phyloP scores from a whole-genome alignment of 2,113 vertebrate genomes.

The Melanerpes formicivorus region DNA sequence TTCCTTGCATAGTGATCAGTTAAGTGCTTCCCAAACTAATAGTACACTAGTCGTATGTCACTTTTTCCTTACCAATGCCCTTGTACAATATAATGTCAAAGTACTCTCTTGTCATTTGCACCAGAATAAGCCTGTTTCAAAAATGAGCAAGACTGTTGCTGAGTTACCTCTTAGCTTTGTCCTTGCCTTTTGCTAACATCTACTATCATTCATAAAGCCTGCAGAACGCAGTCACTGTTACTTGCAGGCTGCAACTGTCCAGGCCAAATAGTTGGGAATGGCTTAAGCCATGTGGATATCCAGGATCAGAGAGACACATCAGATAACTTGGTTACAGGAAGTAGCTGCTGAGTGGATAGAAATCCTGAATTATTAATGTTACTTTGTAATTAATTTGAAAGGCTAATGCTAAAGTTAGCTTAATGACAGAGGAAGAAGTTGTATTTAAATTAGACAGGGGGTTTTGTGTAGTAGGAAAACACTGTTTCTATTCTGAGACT shows the following conservation, averaged over 20 bases:
- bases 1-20: neutral
- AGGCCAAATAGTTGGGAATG: neutral
- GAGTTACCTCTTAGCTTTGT: neutral
- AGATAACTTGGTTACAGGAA: neutral
- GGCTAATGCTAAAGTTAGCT: neutral
- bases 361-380: neutral
- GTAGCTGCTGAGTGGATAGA: neutral
- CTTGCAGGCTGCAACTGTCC: neutral
- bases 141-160: neutral
- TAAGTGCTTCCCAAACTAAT: neutral
- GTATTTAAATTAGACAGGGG: neutral
- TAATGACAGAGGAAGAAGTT: neutral
- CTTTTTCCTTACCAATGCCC: neutral
- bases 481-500: conserved; percentile 32
- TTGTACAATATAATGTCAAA: neutral
- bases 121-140: neutral
- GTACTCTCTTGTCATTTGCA: neutral
- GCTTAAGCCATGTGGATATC: neutral
- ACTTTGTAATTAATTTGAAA: conserved; percentile 25
- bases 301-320: neutral
- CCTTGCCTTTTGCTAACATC: neutral
- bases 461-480: conserved; percentile 18
- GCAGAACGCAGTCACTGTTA: neutral
- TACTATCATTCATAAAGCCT: neutral
- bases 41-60: neutral